A percentile compares a stretch with the other conserved stretches of the same genome.
These are phyloP conservation scores for Apodemia hepburni DNA, from an alignment of 2,888 invertebrate species.

Conservation along the genomic window DNA sequence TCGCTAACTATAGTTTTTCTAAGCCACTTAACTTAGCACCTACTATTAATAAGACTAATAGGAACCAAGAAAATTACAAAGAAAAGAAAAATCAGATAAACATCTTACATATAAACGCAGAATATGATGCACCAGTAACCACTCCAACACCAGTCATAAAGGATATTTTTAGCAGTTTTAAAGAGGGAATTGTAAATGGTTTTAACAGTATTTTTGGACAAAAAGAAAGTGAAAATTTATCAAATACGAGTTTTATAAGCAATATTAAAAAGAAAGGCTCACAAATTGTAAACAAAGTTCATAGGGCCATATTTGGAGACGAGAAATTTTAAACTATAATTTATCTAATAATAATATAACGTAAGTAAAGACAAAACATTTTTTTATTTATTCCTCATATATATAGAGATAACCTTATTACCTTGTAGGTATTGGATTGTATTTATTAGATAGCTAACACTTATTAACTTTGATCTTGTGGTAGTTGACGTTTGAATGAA, in stretches of 20 bases:
- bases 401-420: too few species aligned
- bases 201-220: slow-evolving; percentile 41
- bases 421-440: too few species aligned
- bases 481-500: too few species aligned
- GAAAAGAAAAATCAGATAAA: slow-evolving; percentile 34
- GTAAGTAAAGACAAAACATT: too few species aligned
- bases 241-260: slow-evolving; percentile 32
- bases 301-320: slow-evolving; percentile 29
- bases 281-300: slow-evolving; percentile 27
- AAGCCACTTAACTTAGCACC: slow-evolving; percentile 42
- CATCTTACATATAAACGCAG: slow-evolving; percentile 42
- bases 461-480: too few species aligned
- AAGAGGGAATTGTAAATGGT: slow-evolving; percentile 41
- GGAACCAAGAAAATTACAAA: slow-evolving; percentile 21
- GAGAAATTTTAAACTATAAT: too few species aligned
- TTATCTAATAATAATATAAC: too few species aligned
- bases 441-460: too few species aligned
- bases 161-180: slow-evolving; percentile 40
- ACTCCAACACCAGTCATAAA: slow-evolving; percentile 35
- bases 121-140: slow-evolving; percentile 36
- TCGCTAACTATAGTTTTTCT: slow-evolving; percentile 39
- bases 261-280: slow-evolving; percentile 32
- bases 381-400: too few species aligned
- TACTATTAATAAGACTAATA: slow-evolving; percentile 22
- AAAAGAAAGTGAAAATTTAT: slow-evolving; percentile 29